Evolutionary conservation across 2,113 vertebrate genomes (phyloP).

Genomic region (Aptenodytes patagonicus): DNA sequence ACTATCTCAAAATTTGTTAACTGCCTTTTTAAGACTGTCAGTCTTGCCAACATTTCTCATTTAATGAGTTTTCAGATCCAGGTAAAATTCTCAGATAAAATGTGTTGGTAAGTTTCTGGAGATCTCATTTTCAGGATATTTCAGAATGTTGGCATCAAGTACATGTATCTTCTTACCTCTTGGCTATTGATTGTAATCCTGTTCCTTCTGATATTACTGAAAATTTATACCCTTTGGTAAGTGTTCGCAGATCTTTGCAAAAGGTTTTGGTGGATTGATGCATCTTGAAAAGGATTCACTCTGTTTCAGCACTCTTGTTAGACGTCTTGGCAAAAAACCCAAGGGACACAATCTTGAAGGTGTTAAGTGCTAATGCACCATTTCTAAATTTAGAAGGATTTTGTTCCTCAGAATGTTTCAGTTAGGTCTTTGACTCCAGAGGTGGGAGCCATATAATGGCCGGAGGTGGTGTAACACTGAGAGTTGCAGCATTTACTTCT

Average conservation of each 20-base stretch:
- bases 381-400: neutral
- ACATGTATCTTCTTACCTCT: neutral
- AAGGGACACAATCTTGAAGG: neutral
- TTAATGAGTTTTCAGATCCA: neutral
- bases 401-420: neutral
- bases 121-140: neutral
- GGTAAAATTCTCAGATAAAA: neutral
- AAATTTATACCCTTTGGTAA: neutral
- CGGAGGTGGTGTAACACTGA: neutral
- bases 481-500: neutral
- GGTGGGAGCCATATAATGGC: neutral
- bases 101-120: neutral
- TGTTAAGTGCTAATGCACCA: neutral
- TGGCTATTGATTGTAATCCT: neutral
- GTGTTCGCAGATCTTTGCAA: neutral
- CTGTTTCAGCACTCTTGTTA: neutral
- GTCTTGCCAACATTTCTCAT: neutral
- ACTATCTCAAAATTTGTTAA: neutral
- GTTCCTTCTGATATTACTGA: neutral
- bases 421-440: neutral
- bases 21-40: neutral
- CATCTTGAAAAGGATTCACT: neutral
- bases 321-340: neutral
- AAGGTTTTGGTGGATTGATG: neutral
- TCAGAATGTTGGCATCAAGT: neutral